Evolutionary conservation across 2,888 invertebrate genomes (phyloP).

Genomic region (Andricus curvator): DNA sequence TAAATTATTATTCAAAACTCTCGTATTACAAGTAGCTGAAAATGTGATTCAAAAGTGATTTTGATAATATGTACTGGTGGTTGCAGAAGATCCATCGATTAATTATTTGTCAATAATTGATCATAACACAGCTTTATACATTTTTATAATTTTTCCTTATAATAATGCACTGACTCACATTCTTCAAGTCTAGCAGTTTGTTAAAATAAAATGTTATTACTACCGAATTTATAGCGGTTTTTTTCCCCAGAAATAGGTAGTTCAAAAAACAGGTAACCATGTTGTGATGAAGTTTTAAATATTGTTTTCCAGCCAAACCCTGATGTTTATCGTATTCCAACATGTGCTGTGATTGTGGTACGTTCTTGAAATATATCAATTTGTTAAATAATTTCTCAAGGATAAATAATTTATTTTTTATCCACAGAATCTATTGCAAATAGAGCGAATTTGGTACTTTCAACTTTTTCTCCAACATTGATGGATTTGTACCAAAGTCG

Average conservation of each 20-base stretch:
- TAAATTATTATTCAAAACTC: too few relatives aligned
- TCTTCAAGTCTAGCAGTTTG: background rate
- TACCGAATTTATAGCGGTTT: background rate
- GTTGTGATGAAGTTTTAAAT: background rate
- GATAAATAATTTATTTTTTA: constrained; percentile 42
- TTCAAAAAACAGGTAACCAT: background rate
- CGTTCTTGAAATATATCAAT: background rate
- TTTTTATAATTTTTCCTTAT: background rate
- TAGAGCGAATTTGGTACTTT: constrained; percentile 68
- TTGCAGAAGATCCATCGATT: background rate
- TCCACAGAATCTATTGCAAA: constrained; percentile 66
- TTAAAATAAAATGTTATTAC: constrained; percentile 23
- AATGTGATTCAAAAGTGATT: background rate
- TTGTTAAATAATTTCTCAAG: background rate
- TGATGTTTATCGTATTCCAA: background rate
- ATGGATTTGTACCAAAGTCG: constrained; percentile 43
- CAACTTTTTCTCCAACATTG: constrained; percentile 65
- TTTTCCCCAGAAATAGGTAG: background rate
- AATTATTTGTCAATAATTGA: background rate
- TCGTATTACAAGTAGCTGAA: too few relatives aligned
- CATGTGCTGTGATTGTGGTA: background rate
- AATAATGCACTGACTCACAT: background rate
- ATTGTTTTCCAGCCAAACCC: background rate
- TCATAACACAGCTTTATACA: background rate
- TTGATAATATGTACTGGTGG: background rate